Evolutionary conservation across 2,113 vertebrate genomes (phyloP).

Genomic region (Sakesphorus luctuosus): DNA sequence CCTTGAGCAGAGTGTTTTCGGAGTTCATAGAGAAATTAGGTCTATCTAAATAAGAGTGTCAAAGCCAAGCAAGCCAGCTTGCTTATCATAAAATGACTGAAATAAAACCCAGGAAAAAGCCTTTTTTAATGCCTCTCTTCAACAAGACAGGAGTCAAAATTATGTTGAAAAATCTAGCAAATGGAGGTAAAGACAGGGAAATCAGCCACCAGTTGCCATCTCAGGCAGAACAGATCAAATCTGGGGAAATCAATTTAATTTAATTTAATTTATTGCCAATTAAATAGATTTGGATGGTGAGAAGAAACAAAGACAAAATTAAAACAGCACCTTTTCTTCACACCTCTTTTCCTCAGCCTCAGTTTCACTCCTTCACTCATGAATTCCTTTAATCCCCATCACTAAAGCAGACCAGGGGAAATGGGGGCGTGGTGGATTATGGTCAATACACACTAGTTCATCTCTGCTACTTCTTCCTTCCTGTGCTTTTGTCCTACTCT

Average conservation of each 20-base stretch:
- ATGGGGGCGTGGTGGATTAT: accelerated
- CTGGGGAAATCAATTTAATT: not conserved
- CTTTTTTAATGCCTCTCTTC: not conserved
- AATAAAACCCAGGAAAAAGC: not conserved
- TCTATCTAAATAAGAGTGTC: not conserved
- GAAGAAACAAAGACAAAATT: not conserved
- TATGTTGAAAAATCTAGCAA: not conserved
- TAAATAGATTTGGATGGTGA: not conserved
- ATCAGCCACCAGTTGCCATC: not conserved
- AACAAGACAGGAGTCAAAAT: not conserved
- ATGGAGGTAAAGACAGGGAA: not conserved
- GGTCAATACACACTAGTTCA: not conserved
- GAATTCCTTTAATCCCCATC: not conserved
- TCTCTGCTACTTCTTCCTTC: not conserved
- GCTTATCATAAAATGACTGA: not conserved
- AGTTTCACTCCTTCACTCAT: not conserved
- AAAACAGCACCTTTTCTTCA: not conserved
- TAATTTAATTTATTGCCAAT: not conserved
- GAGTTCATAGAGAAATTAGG: not conserved
- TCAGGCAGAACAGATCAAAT: not conserved
- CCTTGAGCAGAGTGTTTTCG: not conserved
- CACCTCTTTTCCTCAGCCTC: not conserved
- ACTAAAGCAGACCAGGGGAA: accelerated
- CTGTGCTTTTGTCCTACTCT: not conserved
- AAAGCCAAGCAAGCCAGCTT: not conserved